Conservation (phyloP, 2,797 vertebrate species). For the Trichosurus vulpecula region DNA sequence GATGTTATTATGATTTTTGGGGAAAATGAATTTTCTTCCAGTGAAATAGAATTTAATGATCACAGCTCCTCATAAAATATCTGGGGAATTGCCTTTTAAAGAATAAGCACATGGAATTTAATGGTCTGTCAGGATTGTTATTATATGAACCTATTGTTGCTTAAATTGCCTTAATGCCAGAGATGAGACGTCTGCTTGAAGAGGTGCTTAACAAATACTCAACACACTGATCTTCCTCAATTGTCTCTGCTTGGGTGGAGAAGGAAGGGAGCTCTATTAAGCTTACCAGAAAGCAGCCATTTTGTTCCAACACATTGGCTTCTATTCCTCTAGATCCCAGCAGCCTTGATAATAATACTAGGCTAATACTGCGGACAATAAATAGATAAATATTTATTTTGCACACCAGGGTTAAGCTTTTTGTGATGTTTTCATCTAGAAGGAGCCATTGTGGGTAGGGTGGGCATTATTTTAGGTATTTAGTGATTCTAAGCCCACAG, state of each 20-base stretch:
- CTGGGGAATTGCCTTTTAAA: conserved; percentile 50
- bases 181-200: conserved; percentile 32
- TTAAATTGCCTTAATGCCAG: background rate
- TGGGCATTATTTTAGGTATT: background rate
- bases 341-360: background rate
- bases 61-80: conserved; percentile 37
- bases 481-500: background rate
- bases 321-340: background rate
- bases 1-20: background rate
- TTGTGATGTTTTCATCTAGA: background rate
- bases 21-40: background rate
- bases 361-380: background rate
- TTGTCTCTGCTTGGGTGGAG: background rate
- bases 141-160: conserved; percentile 1
- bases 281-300: background rate
- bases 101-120: background rate
- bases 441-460: background rate
- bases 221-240: conserved; percentile 40
- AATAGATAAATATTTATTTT: background rate
- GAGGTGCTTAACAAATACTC: conserved; percentile 20
- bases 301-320: background rate
- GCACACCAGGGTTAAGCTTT: background rate
- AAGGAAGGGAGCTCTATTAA: background rate
- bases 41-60: conserved; percentile 26
- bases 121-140: background rate